A percentile compares a stretch with the other conserved stretches of the same genome.
phyloP scores from a whole-genome alignment of 2,888 invertebrate genomes.

The Xylota sylvarum region DNA sequence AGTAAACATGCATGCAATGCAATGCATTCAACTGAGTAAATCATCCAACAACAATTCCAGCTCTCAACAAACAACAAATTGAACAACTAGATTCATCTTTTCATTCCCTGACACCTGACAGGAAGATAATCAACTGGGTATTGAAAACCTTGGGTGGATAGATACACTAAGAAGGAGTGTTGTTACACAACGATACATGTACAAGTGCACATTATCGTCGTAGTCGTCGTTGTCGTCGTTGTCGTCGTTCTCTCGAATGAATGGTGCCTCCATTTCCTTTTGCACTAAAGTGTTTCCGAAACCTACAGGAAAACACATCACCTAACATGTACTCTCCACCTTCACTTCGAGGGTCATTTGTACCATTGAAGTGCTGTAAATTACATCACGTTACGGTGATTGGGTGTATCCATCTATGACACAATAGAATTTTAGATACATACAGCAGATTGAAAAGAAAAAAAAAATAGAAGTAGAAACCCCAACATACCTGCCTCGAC shows the following conservation, averaged over 20 bases:
- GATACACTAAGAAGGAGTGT: conserved; percentile 12
- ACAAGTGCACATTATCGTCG: conserved; percentile 35
- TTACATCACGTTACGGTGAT: conserved; percentile 76
- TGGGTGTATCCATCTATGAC: conserved; percentile 73
- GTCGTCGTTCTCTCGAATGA: conserved; percentile 35
- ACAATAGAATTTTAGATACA: conserved; percentile 58
- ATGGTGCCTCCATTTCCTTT: conserved; percentile 56
- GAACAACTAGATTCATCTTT: conserved; percentile 72
- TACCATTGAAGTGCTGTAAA: conserved; percentile 70
- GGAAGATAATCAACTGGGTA: conserved; percentile 75
- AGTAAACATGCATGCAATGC: conserved; percentile 37
- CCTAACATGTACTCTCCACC: conserved; percentile 38
- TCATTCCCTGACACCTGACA: conserved; percentile 70
- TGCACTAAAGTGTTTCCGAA: conserved; percentile 61
- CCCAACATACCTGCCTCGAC: not conserved
- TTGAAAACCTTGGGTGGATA: conserved; percentile 55
- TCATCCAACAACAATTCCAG: conserved; percentile 42
- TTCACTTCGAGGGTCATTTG: conserved; percentile 70
- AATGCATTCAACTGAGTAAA: conserved; percentile 22
- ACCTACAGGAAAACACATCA: conserved; percentile 60
- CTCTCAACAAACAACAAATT: conserved; percentile 66
- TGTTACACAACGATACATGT: conserved; percentile 17
- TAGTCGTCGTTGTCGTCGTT: no score
- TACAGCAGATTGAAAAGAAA: not conserved
- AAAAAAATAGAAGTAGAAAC: conserved; percentile 13